These are phyloP conservation scores for Chironomus tepperi DNA, from an alignment of 1,140 invertebrate genomes.

Conservation along the genomic window DNA sequence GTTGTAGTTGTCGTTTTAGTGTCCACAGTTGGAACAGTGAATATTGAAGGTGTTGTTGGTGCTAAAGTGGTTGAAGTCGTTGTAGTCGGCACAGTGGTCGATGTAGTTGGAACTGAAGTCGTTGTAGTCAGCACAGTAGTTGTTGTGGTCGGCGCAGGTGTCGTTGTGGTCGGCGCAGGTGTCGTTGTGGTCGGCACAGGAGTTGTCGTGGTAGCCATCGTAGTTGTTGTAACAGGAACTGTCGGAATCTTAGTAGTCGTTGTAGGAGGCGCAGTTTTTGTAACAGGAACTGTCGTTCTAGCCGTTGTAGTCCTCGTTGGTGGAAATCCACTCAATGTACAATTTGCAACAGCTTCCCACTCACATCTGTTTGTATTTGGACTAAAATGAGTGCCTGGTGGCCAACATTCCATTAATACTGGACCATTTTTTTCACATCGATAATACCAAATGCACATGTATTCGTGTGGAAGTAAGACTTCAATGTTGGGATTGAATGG, in stretches of 20 bases:
- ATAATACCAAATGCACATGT: not conserved
- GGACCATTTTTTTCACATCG: not conserved
- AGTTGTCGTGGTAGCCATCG: not conserved
- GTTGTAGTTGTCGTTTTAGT: no score
- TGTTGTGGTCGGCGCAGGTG: not conserved
- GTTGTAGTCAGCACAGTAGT: not conserved
- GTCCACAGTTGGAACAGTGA: no score
- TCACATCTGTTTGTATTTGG: not conserved
- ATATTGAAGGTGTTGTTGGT: not conserved
- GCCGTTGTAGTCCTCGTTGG: not conserved
- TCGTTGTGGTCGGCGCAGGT: not conserved
- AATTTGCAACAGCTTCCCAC: not conserved
- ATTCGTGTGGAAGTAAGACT: not conserved
- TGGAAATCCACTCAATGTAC: not conserved
- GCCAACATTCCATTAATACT: not conserved
- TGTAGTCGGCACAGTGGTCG: not conserved
- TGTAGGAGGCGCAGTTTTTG: not conserved
- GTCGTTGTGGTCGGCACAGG: not conserved
- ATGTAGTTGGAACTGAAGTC: not conserved
- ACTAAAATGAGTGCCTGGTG: not conserved
- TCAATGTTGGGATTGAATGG: not conserved
- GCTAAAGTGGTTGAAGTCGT: not conserved
- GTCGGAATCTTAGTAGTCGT: not conserved
- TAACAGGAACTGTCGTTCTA: not conserved
- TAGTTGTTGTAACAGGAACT: not conserved